phyloP scores from a whole-genome alignment of 1,140 invertebrate genomes.

The Papilio helenus region DNA sequence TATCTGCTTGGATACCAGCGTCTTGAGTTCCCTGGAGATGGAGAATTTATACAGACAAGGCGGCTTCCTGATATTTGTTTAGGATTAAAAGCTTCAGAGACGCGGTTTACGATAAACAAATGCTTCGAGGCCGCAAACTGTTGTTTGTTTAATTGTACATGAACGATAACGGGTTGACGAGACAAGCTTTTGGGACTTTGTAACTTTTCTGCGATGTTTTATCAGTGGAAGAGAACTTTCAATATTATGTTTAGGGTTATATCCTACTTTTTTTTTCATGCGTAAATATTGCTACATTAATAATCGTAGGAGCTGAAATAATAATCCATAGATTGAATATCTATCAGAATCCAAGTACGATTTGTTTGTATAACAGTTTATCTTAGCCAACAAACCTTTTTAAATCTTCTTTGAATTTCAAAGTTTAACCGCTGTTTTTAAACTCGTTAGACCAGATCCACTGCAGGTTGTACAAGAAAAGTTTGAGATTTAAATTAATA shows the following conservation, averaged over 20 bases:
- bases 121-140: constrained; percentile 64
- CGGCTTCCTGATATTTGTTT: constrained; percentile 67
- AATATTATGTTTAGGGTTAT: not conserved
- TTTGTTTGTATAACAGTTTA: not conserved
- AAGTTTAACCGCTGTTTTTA: not conserved
- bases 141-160: constrained; percentile 76
- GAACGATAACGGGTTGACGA: constrained; percentile 67
- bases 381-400: not conserved
- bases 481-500: not conserved
- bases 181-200: constrained; percentile 43
- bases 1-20: constrained; percentile 57
- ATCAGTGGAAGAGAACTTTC: not conserved
- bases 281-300: too few relatives aligned
- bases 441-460: not conserved
- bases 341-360: not conserved
- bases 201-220: constrained; percentile 32
- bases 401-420: not conserved
- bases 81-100: constrained; percentile 77
- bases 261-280: not conserved
- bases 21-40: constrained; percentile 55
- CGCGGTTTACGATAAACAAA: constrained; percentile 74
- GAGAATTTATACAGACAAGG: constrained; percentile 65
- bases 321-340: not conserved
- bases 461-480: not conserved
- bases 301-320: too few relatives aligned